Base-by-base conservation (phyloP, 2,888 invertebrate species). In the Drosophila nr. perissopoda region DNA sequence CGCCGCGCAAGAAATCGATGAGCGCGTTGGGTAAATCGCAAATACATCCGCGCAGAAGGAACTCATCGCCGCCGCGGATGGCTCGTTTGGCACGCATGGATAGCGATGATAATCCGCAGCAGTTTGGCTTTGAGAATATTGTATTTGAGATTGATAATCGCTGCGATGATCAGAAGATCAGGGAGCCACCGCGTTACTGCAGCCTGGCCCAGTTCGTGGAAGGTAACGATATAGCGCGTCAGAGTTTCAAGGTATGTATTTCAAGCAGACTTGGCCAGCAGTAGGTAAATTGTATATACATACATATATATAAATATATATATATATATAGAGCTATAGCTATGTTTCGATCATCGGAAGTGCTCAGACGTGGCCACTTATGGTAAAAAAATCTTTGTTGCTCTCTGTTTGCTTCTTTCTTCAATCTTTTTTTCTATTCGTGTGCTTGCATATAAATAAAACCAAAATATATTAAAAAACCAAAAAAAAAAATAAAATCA, bases 131-230 rank as follows among this genome's bases (percentile, higher is more conserved):
- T 84, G 96, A 96, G 92, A 96, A 96, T 87, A 94, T 95, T 87
- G 96, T 95, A 40, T 96, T 96, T 82, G 95, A 95, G 69, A 93
- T 93, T 25, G 93, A 93, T 71, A 93, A 93, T 82, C 92, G 93
- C 16, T 93, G 93, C 56, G 94, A 94, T 69, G 94, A 94, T 74
- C 93, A 92, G 68, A 93, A 93, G 76, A 92, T 92, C 31, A 78
- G 89, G 4, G 95, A 95, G 82, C 95, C 95, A 63, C 94, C 95
- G 53, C 96, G 95, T 78, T 96, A 95, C 89, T 97, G 97, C 92
- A 97, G 97, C 88, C 93, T 97, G 85, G 97, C 97, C 1, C 96
- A 96, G 81, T 97, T 97, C 88, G 96, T 96, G 70, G 97, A 97
- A 93, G 97, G 97, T 27, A 97, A 95, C 92, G 97, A 97, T 91